Conservation (phyloP, 2,888 invertebrate species). For the Leptopilina syphax region DNA sequence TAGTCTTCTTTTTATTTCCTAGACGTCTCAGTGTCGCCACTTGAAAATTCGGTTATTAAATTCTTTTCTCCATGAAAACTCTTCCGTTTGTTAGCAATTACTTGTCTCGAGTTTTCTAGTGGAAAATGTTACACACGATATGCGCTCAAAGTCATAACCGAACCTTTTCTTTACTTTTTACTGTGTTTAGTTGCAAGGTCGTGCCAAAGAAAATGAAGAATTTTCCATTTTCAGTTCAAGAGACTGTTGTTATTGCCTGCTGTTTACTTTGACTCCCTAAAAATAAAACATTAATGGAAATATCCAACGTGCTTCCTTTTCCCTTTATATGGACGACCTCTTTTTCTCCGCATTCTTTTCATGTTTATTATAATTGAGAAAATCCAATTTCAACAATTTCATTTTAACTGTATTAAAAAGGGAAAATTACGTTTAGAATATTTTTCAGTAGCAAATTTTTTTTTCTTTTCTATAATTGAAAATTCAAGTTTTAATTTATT, state of each 20-base stretch:
- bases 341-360: constrained; percentile 11
- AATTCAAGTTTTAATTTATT: too few species aligned
- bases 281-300: constrained; percentile 26
- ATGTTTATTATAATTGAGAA: constrained; percentile 13
- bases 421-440: too few species aligned
- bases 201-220: constrained; percentile 34
- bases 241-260: constrained; percentile 27
- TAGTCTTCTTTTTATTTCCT: not conserved
- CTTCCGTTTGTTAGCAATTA: constrained; percentile 31
- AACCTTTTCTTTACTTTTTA: constrained; percentile 17
- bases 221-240: constrained; percentile 10
- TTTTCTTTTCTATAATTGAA: too few species aligned
- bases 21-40: constrained; percentile 26
- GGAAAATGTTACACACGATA: constrained; percentile 13
- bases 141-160: constrained; percentile 15
- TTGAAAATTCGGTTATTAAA: constrained; percentile 35
- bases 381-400: constrained; percentile 9
- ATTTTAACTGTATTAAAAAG: not conserved
- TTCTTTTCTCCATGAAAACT: constrained; percentile 29
- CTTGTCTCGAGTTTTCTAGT: constrained; percentile 5
- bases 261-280: constrained; percentile 32
- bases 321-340: not conserved
- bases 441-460: too few species aligned
- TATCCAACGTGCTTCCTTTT: not conserved
- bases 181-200: constrained; percentile 18